phyloP scores from a whole-genome alignment of 2,113 vertebrate species.

The Rostratula benghalensis region DNA sequence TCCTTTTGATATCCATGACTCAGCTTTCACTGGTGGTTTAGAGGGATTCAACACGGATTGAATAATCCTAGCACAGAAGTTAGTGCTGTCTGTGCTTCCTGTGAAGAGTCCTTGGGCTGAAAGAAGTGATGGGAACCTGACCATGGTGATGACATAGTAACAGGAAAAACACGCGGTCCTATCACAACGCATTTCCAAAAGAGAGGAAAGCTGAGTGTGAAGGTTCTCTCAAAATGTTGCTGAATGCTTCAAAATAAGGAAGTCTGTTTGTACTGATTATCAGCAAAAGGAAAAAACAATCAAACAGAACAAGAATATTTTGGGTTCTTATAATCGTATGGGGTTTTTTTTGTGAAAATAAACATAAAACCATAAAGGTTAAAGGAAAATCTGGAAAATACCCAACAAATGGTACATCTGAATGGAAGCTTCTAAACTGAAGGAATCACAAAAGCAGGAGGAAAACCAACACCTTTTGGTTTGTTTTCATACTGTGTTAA shows the following conservation, averaged over 20 bases:
- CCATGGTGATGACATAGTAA: background rate
- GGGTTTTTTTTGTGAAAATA: background rate
- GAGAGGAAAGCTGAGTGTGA: background rate
- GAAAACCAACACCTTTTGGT: background rate
- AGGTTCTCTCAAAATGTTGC: background rate
- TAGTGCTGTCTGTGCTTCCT: background rate
- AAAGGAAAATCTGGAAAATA: background rate
- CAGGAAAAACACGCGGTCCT: background rate
- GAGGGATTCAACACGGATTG: background rate
- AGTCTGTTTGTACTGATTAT: background rate
- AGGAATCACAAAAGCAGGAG: background rate
- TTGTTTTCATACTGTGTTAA: background rate
- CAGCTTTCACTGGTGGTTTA: background rate
- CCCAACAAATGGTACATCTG: background rate
- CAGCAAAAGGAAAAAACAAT: background rate
- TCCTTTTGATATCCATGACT: background rate
- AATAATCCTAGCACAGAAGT: background rate
- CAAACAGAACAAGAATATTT: background rate
- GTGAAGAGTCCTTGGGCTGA: background rate
- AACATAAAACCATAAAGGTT: background rate
- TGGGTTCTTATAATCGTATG: too few species aligned
- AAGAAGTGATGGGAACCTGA: background rate
- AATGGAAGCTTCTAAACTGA: background rate
- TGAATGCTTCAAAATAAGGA: background rate
- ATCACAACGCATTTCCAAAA: background rate